Evolutionary conservation across 2,113 vertebrate genomes (phyloP).

Genomic region (Apteryx owenii): DNA sequence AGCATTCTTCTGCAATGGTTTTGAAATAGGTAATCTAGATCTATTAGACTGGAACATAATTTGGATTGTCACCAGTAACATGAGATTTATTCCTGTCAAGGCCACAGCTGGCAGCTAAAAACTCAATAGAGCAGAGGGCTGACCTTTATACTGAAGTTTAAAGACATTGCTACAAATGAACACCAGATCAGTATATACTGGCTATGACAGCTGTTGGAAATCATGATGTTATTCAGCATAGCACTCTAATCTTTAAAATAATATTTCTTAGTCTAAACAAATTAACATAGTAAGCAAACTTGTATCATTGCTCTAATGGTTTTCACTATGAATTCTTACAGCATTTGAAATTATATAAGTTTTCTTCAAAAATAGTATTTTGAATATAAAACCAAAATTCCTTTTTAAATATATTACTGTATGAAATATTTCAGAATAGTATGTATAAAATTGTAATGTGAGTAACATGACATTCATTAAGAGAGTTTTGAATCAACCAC

Average conservation of each 20-base stretch:
- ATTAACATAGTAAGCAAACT: background rate
- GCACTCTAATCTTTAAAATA: background rate
- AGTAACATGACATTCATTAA: background rate
- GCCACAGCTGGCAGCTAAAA: background rate
- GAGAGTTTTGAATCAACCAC: background rate
- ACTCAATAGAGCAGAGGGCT: fast-evolving
- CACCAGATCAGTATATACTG: background rate
- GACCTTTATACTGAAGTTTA: background rate
- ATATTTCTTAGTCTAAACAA: background rate
- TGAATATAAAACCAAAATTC: background rate
- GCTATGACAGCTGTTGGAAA: background rate
- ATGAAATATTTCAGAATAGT: background rate
- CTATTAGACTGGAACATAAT: background rate
- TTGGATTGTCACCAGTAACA: background rate
- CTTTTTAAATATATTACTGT: background rate
- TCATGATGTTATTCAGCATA: background rate
- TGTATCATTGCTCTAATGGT: background rate
- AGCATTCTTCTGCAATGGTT: background rate
- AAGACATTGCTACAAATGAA: background rate
- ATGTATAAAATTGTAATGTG: background rate
- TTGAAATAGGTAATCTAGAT: background rate
- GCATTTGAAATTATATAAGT: background rate
- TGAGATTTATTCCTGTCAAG: background rate
- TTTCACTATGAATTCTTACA: background rate
- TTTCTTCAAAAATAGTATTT: background rate